phyloP scores from a whole-genome alignment of 2,888 invertebrate species.

The Merodon equestris region DNA sequence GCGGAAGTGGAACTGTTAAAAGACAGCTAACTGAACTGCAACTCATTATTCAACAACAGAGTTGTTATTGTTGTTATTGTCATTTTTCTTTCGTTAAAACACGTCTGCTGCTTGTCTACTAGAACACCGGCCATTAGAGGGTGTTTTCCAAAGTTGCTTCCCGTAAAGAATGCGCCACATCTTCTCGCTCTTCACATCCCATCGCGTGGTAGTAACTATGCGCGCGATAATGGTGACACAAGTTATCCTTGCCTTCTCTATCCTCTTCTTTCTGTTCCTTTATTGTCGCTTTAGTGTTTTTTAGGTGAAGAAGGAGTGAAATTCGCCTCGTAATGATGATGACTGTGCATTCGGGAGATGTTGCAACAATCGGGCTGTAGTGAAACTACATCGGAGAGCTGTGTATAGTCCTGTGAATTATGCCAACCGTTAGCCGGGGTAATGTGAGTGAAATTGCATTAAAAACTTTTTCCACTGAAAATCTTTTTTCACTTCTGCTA shows the following conservation, averaged over 20 bases:
- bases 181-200: conserved; percentile 30
- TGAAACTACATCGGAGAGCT: conserved; percentile 7
- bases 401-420: conserved; percentile 55
- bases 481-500: conserved; percentile 45
- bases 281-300: conserved; percentile 16
- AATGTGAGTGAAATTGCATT: conserved; percentile 68
- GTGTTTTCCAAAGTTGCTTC: conserved; percentile 14
- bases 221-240: conserved; percentile 66
- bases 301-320: conserved; percentile 22
- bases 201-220: conserved; percentile 43
- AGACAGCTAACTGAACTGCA: conserved; percentile 63
- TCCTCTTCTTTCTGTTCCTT: conserved; percentile 6
- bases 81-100: conserved; percentile 31
- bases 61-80: conserved; percentile 25
- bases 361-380: background rate
- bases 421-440: conserved; percentile 65
- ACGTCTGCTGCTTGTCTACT: conserved; percentile 67
- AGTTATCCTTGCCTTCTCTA: conserved; percentile 64
- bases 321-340: conserved; percentile 63
- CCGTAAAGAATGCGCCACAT: conserved; percentile 28
- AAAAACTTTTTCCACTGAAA: conserved; percentile 65
- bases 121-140: conserved; percentile 46
- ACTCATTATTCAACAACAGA: conserved; percentile 67
- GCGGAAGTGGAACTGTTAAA: conserved; percentile 29
- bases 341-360: conserved; percentile 61